These are phyloP conservation scores for Microtus montanus DNA, from an alignment of 2,113 vertebrate species.

Conservation along the genomic window DNA sequence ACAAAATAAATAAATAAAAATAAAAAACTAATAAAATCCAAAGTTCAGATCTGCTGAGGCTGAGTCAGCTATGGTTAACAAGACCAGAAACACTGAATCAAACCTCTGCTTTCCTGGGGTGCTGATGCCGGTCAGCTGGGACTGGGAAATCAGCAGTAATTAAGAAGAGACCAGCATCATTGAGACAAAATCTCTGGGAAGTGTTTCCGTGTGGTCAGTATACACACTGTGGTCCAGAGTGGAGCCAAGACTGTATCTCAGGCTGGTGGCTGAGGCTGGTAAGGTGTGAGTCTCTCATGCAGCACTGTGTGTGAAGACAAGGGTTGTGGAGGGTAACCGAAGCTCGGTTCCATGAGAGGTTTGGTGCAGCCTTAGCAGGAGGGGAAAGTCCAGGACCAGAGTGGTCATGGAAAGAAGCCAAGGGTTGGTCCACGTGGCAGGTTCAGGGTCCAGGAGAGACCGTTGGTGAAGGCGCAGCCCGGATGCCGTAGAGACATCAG, in stretches of 20 bases:
- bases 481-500: background rate
- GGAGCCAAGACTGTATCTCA: background rate
- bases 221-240: background rate
- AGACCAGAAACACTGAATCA: background rate
- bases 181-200: background rate
- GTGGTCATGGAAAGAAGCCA: background rate
- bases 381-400: background rate
- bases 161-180: background rate
- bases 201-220: background rate
- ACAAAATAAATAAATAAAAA: too few relatives aligned
- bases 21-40: background rate
- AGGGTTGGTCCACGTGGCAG: background rate
- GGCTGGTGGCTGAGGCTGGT: background rate
- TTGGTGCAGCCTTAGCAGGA: background rate
- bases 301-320: background rate
- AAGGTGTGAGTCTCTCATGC: background rate
- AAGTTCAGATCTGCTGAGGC: background rate
- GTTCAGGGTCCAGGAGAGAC: background rate
- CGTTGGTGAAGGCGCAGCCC: too few relatives aligned
- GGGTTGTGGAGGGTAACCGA: background rate
- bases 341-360: background rate
- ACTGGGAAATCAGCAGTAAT: background rate
- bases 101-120: background rate
- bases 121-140: background rate
- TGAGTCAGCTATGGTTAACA: background rate